phyloP scores from a whole-genome alignment of 2,888 invertebrate species.

The Euzetes globulus region DNA sequence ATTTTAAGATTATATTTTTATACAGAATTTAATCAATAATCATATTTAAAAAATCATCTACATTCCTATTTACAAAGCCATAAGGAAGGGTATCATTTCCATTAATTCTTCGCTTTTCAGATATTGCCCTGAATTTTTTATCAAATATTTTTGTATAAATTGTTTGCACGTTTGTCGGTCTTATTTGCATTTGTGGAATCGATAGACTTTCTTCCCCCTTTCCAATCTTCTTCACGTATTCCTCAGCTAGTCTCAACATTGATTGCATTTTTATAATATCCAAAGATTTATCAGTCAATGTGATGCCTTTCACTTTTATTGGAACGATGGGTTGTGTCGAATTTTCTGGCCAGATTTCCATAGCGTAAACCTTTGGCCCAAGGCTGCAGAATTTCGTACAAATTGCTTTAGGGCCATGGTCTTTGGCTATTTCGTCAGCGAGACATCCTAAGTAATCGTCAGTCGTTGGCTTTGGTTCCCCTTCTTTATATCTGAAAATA shows the following conservation, averaged over 20 bases:
- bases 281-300: constrained; percentile 2
- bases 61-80: neutral
- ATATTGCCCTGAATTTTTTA: constrained; percentile 15
- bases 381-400: constrained; percentile 45
- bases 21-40: too few relatives aligned
- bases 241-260: constrained; percentile 9
- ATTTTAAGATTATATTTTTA: too few relatives aligned
- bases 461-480: neutral
- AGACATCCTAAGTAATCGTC: constrained; percentile 46
- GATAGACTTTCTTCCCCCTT: neutral
- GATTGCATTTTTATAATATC: constrained; percentile 6
- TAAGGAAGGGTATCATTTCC: constrained; percentile 10
- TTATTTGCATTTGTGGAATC: constrained; percentile 17
- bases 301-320: constrained; percentile 18
- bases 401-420: constrained; percentile 42
- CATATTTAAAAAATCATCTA: too few relatives aligned
- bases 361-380: constrained; percentile 47
- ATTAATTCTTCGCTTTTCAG: constrained; percentile 11
- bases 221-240: neutral
- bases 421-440: constrained; percentile 45
- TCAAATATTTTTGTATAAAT: constrained; percentile 19
- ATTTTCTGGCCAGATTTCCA: constrained; percentile 38
- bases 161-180: neutral
- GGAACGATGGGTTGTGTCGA: neutral
- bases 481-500: constrained; percentile 42